These are phyloP conservation scores for Graphium colonna DNA, from an alignment of 2,888 invertebrate genomes.

Conservation along the genomic window DNA sequence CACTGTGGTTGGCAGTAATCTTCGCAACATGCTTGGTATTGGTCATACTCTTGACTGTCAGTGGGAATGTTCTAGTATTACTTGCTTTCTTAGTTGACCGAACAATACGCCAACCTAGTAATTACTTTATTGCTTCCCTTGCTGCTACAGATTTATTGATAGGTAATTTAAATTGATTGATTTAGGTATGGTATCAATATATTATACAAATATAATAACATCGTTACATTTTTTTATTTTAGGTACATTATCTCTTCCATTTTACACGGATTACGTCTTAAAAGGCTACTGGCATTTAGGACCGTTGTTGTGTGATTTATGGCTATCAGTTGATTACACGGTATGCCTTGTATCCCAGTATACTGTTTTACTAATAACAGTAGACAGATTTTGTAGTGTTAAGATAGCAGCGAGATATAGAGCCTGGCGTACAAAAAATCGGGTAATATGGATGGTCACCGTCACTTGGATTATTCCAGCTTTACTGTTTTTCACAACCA, in stretches of 20 bases:
- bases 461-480: conserved; percentile 98
- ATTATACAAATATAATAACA: no score
- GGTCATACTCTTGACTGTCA: conserved; percentile 94
- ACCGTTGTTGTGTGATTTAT: conserved; percentile 96
- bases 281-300: conserved; percentile 99
- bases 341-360: conserved; percentile 99
- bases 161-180: conserved; percentile 79
- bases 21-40: conserved; percentile 92
- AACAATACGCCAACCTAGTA: conserved; percentile 96
- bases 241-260: conserved; percentile 99
- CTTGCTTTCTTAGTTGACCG: conserved; percentile 97
- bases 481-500: conserved; percentile 96
- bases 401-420: conserved; percentile 98
- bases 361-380: conserved; percentile 98
- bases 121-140: conserved; percentile 99
- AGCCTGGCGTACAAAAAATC: conserved; percentile 96
- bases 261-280: conserved; percentile 98
- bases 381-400: conserved; percentile 98
- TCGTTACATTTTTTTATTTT: conserved; percentile 58
- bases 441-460: conserved; percentile 96
- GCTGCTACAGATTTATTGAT: conserved; percentile 98
- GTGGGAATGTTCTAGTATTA: conserved; percentile 97
- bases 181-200: conserved; percentile 95
- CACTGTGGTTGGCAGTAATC: conserved; percentile 92
- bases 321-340: conserved; percentile 99